A percentile compares a stretch with the other conserved stretches of the same genome.
Conservation (phyloP, 2,113 vertebrate genomes). For the Leptobrachium ailaonicum region DNA sequence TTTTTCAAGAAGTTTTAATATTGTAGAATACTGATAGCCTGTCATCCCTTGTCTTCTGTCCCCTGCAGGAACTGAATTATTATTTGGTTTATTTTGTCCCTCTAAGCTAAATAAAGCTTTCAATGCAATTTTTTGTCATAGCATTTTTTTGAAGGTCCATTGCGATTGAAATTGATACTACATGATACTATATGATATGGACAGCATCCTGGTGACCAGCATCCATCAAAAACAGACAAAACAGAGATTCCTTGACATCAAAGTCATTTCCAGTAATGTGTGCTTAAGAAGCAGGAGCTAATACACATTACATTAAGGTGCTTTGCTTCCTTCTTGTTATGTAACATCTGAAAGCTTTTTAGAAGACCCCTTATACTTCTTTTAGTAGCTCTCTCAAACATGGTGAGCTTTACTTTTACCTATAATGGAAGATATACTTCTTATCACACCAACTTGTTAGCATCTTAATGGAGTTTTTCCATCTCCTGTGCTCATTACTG, state of each 20-base stretch:
- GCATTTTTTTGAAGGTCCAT: no score
- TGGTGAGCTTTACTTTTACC: background rate
- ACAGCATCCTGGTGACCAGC: slow-evolving; percentile 8
- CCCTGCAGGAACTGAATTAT: no score
- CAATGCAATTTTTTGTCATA: no score
- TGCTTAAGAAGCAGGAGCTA: background rate
- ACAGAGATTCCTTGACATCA: background rate
- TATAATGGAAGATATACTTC: background rate
- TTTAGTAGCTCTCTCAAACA: background rate
- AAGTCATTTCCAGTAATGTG: slow-evolving; percentile 3
- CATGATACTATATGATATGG: background rate
- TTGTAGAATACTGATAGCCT: no score
- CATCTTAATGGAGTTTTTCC: background rate
- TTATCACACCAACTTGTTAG: background rate
- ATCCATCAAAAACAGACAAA: background rate
- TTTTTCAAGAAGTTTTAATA: no score
- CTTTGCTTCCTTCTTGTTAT: background rate
- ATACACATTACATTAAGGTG: slow-evolving; percentile 13
- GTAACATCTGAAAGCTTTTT: slow-evolving; percentile 4
- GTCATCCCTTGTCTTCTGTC: no score
- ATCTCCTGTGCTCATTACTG: background rate
- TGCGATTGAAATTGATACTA: no score
- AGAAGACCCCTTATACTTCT: background rate
- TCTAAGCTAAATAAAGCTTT: no score
- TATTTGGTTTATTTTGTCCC: no score